Evolutionary conservation across 2,797 vertebrate species (phyloP).

Genomic region (Eidolon dupreanum): DNA sequence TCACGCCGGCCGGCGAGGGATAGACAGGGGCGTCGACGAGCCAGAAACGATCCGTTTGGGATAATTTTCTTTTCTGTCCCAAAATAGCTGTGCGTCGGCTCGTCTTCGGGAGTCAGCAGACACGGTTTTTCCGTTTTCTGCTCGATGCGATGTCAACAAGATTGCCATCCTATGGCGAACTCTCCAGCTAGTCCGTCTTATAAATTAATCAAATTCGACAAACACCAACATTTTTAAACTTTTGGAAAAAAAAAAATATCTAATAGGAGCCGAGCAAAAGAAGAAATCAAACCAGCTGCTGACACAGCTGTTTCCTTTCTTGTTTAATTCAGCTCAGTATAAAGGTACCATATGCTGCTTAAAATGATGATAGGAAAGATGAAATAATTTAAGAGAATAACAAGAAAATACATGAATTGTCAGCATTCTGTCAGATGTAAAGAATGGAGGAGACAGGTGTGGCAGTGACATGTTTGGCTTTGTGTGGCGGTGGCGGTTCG

Average conservation of each 20-base stretch:
- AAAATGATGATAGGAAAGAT: slow-evolving; percentile 93
- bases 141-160: slow-evolving; percentile 53
- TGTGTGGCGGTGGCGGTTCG: slow-evolving; percentile 93
- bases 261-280: slow-evolving; percentile 92
- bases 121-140: slow-evolving; percentile 41
- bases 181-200: slow-evolving; percentile 58
- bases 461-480: slow-evolving; percentile 94
- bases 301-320: slow-evolving; percentile 93
- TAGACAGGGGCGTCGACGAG: slow-evolving; percentile 50
- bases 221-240: slow-evolving; percentile 82
- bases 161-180: slow-evolving; percentile 31
- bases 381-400: slow-evolving; percentile 93
- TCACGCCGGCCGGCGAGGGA: background rate
- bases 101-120: slow-evolving; percentile 55
- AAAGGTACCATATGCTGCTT: slow-evolving; percentile 95
- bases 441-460: slow-evolving; percentile 90
- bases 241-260: slow-evolving; percentile 84
- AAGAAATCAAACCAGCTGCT: slow-evolving; percentile 91
- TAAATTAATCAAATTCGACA: slow-evolving; percentile 80
- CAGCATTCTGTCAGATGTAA: slow-evolving; percentile 96
- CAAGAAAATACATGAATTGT: slow-evolving; percentile 94
- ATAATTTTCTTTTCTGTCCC: slow-evolving; percentile 72
- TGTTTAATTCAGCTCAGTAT: slow-evolving; percentile 94
- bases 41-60: slow-evolving; percentile 69
- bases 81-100: slow-evolving; percentile 64